Percentiles rank a stretch among this genome's conserved stretches.
Evolutionary conservation across 1,140 invertebrate genomes (phyloP).

Genomic region (Brachionus sp.): DNA sequence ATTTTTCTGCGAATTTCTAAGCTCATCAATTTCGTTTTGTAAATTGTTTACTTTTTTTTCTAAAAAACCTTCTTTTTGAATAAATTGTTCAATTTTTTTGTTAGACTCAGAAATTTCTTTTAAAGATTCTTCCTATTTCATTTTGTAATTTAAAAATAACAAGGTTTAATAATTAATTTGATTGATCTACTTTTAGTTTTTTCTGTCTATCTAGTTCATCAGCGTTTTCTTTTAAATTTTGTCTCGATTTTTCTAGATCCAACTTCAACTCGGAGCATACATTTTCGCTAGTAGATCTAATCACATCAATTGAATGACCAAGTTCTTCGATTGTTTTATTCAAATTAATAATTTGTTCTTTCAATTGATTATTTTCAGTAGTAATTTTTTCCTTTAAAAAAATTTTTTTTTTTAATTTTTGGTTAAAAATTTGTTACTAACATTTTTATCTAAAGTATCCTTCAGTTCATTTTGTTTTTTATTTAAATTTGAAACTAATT

Average conservation of each 20-base stretch:
- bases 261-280: not conserved
- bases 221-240: not conserved
- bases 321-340: slow-evolving; percentile 3
- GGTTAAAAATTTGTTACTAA: not conserved
- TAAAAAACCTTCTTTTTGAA: not conserved
- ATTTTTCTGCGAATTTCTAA: not conserved
- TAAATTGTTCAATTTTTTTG: not conserved
- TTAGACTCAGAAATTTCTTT: not conserved
- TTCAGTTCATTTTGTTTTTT: not conserved
- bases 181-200: not conserved
- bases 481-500: not conserved
- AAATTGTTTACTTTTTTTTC: not conserved
- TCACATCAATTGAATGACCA: not conserved
- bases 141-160: not conserved
- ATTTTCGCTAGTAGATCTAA: not conserved
- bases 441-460: not conserved
- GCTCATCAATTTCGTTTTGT: not conserved
- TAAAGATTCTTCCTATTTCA: not conserved
- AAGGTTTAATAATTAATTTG: not conserved
- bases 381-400: not conserved
- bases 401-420: not conserved
- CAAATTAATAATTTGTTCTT: not conserved
- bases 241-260: not conserved
- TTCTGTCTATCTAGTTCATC: not conserved
- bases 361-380: not conserved